A percentile compares a stretch with the other conserved stretches of the same genome.
Evolutionary conservation across 2,113 vertebrate genomes (phyloP).

Genomic region (Phalacrocorax aristotelis): DNA sequence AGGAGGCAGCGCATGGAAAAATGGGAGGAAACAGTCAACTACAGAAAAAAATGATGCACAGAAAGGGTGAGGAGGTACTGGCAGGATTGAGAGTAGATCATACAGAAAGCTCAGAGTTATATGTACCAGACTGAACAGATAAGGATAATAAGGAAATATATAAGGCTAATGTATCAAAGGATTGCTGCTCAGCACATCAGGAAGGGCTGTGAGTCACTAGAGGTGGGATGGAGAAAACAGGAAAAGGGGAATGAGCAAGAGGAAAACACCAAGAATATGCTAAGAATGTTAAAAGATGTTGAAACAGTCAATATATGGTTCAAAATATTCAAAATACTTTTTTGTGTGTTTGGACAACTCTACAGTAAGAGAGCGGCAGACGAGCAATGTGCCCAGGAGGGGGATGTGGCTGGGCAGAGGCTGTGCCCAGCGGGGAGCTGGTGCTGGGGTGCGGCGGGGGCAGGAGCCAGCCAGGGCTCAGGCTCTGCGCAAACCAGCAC

Average conservation of each 20-base stretch:
- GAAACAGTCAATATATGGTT: background rate
- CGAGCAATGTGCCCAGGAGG: background rate
- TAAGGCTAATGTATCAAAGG: background rate
- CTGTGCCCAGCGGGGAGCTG: background rate
- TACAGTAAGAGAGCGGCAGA: background rate
- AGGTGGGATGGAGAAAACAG: background rate
- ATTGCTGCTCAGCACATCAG: background rate
- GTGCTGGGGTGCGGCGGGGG: accelerated
- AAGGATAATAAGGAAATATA: background rate
- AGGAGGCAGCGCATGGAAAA: background rate
- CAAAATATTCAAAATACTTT: background rate
- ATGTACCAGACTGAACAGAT: background rate
- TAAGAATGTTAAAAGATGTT: background rate
- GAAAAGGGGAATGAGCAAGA: background rate
- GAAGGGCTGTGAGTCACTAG: background rate
- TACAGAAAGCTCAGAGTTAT: background rate
- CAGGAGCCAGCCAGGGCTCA: background rate
- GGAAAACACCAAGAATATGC: background rate
- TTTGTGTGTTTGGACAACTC: background rate
- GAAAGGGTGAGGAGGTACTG: background rate
- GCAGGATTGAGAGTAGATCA: background rate
- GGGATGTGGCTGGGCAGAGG: background rate
- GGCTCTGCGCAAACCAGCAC: background rate
- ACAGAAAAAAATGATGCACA: background rate
- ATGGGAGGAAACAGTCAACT: background rate